A percentile compares a stretch with the other conserved stretches of the same genome.
Conservation (phyloP, 2,797 vertebrate genomes). For the Cirrhinus mrigala region DNA sequence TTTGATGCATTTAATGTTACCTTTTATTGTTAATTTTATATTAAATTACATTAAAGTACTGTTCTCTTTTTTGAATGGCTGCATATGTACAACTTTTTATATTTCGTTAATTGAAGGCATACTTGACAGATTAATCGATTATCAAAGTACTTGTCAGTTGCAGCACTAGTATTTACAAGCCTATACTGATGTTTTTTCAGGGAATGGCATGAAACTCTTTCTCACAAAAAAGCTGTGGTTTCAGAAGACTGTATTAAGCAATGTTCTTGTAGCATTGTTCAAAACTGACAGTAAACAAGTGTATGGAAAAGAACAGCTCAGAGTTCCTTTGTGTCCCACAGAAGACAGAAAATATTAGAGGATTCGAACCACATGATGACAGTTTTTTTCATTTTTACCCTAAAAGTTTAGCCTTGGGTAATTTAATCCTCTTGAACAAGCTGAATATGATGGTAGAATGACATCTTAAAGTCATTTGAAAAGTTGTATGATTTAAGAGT, state of each 20-base stretch:
- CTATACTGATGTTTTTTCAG: not conserved
- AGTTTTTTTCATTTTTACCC: not conserved
- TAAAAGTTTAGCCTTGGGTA: constrained; percentile 21
- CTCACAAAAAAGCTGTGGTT: not conserved
- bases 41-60: no score
- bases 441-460: not conserved
- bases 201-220: not conserved
- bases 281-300: not conserved
- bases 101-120: not conserved
- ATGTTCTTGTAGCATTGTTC: not conserved
- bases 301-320: not conserved
- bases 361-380: not conserved
- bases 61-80: no score
- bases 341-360: constrained; percentile 5
- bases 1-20: not conserved
- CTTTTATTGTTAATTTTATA: no score
- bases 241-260: not conserved
- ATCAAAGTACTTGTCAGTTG: not conserved
- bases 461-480: constrained; percentile 3
- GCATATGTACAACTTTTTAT: not conserved
- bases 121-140: not conserved
- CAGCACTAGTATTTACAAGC: not conserved
- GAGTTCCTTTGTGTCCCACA: not conserved
- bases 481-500: not conserved
- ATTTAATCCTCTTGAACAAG: not conserved